Base-by-base conservation (phyloP, 1,140 invertebrate species). In the Neoseiulus cucumeris region DNA sequence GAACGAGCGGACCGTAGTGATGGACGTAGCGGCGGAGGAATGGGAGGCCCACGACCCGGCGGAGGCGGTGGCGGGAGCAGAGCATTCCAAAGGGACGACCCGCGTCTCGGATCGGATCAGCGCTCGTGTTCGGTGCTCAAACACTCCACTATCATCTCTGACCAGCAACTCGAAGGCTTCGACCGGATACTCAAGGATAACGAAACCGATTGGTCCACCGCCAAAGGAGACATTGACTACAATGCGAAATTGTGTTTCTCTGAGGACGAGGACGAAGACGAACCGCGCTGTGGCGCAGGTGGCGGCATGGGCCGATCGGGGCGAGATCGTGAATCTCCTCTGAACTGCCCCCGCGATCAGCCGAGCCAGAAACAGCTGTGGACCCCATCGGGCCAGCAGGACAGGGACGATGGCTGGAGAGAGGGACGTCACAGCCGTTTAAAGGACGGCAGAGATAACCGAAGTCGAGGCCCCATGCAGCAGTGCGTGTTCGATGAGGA, bases 101-200 rank as follows among this genome's bases (percentile, higher is more conserved):
- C 51, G 14, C 51, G 51, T 17, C 25, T 25, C 1, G 51, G 51
- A 17, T 14, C 22, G 4, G 51, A 59, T 33, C 51, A 25, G 51
- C 51, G 22, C 33, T 59, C 51, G 51, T 18, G 22, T 14, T 59
- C 51, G 25, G 51, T 59, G 14, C 51, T 59, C 51, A 59, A 59
- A 25, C 51, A 59, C 22, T 59, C 51, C 25, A 25, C 51, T 25
- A 59, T 59, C 51, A 59, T 59, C 51, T 59, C 51, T 25, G 51
- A 59, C 33, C 51, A 59, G 51, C 51, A 59, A 33, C 51, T 59
- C 51, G 51, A 59, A 59, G 51, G 51, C 51, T 59, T 59, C 51
- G 51, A 59, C 51, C 51, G 51, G 14, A 59, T 59, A 17, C 51
- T 59, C 22, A 59, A 59, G 25, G 33, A 25, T 25, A 33, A 33